phyloP scores from a whole-genome alignment of 1,140 invertebrate species.

The Eubasilissa regina region DNA sequence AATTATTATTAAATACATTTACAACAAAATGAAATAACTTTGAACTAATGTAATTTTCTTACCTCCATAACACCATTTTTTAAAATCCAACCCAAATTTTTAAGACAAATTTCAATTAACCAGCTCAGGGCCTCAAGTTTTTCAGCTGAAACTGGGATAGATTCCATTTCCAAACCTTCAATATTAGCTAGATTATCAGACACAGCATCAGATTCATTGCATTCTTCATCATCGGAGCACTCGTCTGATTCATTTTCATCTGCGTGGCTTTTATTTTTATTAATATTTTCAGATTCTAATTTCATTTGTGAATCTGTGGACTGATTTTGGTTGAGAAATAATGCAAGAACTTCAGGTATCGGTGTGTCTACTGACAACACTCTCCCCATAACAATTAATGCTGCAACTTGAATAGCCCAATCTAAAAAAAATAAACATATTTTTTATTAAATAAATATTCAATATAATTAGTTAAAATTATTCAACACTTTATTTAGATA shows the following conservation, averaged over 20 bases:
- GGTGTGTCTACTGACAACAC: conserved; percentile 79
- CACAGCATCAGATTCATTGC: conserved; percentile 14
- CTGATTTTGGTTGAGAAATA: conserved; percentile 11
- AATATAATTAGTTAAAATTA: background rate
- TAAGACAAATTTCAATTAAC: conserved; percentile 73
- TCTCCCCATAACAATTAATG: conserved; percentile 83
- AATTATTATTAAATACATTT: background rate
- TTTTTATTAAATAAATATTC: background rate
- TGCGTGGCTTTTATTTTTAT: background rate
- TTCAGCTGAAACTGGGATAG: conserved; percentile 5
- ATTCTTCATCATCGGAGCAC: conserved; percentile 68
- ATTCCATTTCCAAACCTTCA: conserved; percentile 17
- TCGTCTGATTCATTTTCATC: conserved; percentile 69
- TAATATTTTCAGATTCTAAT: background rate
- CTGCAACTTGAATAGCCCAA: conserved; percentile 82
- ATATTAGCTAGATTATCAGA: conserved; percentile 1
- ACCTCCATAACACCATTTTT: conserved; percentile 64
- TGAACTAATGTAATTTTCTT: no score
- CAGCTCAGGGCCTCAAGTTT: conserved; percentile 65
- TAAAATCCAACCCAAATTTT: conserved; percentile 71
- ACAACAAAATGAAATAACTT: conserved; percentile 33
- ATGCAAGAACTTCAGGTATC: conserved; percentile 61
- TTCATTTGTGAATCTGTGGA: background rate
- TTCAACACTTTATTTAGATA: no score
- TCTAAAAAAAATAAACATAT: conserved; percentile 69